phyloP scores from a whole-genome alignment of 2,888 invertebrate species.

The Glaucopsyche alexis region DNA sequence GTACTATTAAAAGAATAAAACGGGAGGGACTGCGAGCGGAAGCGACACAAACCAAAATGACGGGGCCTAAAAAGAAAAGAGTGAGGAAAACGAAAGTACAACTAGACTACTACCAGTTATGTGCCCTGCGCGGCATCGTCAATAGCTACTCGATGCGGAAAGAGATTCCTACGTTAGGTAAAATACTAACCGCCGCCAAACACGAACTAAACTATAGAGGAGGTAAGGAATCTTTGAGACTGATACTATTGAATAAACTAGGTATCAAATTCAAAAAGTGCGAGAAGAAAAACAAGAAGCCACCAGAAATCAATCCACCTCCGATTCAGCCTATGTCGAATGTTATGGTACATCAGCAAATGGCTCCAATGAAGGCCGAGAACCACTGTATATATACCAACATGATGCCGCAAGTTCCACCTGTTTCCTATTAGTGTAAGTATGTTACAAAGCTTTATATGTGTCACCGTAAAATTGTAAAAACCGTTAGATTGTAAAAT shows the following conservation, averaged over 20 bases:
- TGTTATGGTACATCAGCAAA: conserved; percentile 46
- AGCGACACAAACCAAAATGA: conserved; percentile 70
- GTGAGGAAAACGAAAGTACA: conserved; percentile 71
- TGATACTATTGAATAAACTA: conserved; percentile 69
- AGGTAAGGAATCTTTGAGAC: conserved; percentile 66
- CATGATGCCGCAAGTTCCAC: conserved; percentile 70
- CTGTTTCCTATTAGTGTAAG: conserved; percentile 45
- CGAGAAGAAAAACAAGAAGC: conserved; percentile 71
- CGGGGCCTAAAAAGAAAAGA: conserved; percentile 69
- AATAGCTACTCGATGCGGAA: conserved; percentile 67
- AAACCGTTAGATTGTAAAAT: too few relatives aligned
- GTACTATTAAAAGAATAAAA: conserved; percentile 71
- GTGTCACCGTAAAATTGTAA: too few relatives aligned
- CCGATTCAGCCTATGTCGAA: conserved; percentile 46
- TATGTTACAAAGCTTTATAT: not conserved
- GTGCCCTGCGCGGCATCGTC: conserved; percentile 67
- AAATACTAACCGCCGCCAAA: conserved; percentile 67
- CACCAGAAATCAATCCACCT: conserved; percentile 51
- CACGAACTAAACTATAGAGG: conserved; percentile 68
- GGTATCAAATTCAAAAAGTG: conserved; percentile 75
- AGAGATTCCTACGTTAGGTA: conserved; percentile 70
- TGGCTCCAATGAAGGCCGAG: conserved; percentile 56
- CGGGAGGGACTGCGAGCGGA: conserved; percentile 67
- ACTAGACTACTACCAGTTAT: conserved; percentile 69
- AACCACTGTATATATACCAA: conserved; percentile 67